Conservation (phyloP, 2,888 invertebrate genomes). For the Tinea pellionella region DNA sequence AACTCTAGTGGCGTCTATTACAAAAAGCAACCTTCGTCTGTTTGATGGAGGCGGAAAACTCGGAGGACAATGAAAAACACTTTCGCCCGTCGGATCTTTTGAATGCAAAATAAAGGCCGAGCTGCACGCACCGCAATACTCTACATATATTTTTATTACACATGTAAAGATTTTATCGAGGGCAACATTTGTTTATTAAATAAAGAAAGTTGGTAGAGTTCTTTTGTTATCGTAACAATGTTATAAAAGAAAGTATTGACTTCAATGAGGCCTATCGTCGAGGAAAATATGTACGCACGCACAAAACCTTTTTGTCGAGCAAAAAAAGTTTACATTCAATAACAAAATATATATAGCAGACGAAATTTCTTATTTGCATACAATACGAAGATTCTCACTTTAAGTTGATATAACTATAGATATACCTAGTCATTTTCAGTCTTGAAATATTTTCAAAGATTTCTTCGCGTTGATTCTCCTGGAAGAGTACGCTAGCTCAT, state of each 20-base stretch:
- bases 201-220: slow-evolving; percentile 24
- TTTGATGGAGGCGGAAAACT: slow-evolving; percentile 31
- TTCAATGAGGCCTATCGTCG: slow-evolving; percentile 4
- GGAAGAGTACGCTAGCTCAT: slow-evolving; percentile 22
- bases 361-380: background rate
- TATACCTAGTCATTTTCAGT: background rate
- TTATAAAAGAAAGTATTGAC: slow-evolving; percentile 15
- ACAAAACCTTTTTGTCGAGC: background rate
- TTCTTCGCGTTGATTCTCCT: background rate
- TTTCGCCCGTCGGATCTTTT: slow-evolving; percentile 36
- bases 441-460: slow-evolving; percentile 3
- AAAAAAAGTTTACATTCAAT: background rate
- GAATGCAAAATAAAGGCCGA: slow-evolving; percentile 47
- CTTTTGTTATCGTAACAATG: slow-evolving; percentile 14
- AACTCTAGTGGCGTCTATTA: slow-evolving; percentile 16
- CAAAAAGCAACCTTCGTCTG: slow-evolving; percentile 41
- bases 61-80: slow-evolving; percentile 52
- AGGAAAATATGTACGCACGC: background rate
- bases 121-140: slow-evolving; percentile 16
- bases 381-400: background rate
- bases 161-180: slow-evolving; percentile 33
- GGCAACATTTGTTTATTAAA: slow-evolving; percentile 35
- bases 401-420: background rate
- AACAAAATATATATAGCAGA: background rate
- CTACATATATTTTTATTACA: slow-evolving; percentile 31